Evolutionary conservation across 2,888 invertebrate species (phyloP).

Genomic region (Cryptus armator): DNA sequence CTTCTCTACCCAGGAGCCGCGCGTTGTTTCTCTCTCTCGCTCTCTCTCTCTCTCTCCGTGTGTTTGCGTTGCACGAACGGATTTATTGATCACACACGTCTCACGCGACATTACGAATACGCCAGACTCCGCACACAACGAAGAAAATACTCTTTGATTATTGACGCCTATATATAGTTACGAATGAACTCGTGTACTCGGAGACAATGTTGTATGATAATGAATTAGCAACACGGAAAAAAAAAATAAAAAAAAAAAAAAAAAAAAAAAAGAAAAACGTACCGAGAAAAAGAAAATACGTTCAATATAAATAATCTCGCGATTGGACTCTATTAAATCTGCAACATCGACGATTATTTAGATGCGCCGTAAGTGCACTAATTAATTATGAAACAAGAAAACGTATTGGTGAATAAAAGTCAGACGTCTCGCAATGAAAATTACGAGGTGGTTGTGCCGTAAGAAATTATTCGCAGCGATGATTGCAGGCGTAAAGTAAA

Average conservation of each 20-base stretch:
- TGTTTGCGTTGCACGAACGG: conserved; percentile 78
- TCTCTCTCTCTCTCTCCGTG: conserved; percentile 27
- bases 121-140: conserved; percentile 37
- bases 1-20: conserved; percentile 36
- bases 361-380: background rate
- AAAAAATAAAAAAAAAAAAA: background rate
- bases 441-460: too few relatives aligned
- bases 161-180: background rate
- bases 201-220: conserved; percentile 22
- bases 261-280: background rate
- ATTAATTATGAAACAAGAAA: background rate
- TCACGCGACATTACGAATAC: conserved; percentile 77
- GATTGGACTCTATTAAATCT: conserved; percentile 15
- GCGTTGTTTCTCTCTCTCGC: background rate
- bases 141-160: conserved; percentile 11
- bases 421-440: background rate
- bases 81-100: conserved; percentile 84
- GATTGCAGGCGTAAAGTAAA: too few relatives aligned
- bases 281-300: background rate
- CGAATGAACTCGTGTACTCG: background rate
- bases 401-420: conserved; percentile 20
- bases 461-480: too few relatives aligned
- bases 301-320: background rate
- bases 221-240: background rate
- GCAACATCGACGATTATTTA: conserved; percentile 2